Conservation (phyloP, 2,113 vertebrate species). For the Promerops cafer region DNA sequence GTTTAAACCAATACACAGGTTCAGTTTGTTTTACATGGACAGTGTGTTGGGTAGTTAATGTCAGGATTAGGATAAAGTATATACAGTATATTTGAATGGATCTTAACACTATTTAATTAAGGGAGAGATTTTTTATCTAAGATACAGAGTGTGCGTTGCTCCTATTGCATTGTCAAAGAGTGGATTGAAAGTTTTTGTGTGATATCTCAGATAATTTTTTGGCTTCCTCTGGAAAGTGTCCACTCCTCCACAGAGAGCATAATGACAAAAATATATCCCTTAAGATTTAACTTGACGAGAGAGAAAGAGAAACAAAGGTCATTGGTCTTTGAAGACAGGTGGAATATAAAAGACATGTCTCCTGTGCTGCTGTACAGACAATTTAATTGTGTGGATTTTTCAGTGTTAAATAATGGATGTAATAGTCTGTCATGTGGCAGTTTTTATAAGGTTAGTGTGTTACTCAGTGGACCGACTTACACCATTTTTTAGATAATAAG, state of each 20-base stretch:
- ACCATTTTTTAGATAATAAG: background rate
- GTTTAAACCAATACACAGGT: background rate
- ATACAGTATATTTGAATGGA: background rate
- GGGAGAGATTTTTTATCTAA: background rate
- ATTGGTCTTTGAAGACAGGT: background rate
- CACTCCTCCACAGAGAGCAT: background rate
- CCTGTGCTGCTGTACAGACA: background rate
- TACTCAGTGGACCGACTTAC: background rate
- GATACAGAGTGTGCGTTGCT: rapidly evolving
- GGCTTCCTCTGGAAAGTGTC: background rate
- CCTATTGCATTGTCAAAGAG: background rate
- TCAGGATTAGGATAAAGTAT: background rate
- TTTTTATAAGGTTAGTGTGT: background rate
- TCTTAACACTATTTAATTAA: background rate
- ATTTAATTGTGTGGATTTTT: background rate
- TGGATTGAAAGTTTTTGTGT: background rate
- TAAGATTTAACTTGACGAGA: background rate
- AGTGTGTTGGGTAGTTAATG: background rate
- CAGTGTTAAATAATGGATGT: background rate
- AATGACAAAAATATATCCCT: background rate
- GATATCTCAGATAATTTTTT: background rate
- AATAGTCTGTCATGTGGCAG: background rate
- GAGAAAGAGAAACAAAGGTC: background rate
- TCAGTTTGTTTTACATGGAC: background rate
- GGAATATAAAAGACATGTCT: background rate